Evolutionary conservation across 2,797 vertebrate genomes (phyloP).

Genomic region (Lagocephalus sceleratus): DNA sequence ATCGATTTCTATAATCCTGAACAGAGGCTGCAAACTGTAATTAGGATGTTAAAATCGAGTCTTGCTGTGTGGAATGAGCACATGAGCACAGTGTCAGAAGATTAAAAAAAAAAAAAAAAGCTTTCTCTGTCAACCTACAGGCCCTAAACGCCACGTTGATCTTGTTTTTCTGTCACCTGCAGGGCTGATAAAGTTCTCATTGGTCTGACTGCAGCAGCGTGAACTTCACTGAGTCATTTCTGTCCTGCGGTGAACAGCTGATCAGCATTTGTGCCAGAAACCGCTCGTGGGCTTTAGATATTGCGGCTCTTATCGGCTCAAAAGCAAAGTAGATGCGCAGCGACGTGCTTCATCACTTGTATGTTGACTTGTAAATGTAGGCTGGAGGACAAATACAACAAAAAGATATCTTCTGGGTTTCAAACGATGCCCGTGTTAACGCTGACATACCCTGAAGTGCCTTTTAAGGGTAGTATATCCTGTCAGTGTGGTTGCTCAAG

Average conservation of each 20-base stretch:
- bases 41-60: not conserved
- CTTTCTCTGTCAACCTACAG: not conserved
- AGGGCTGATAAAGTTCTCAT: not conserved
- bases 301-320: not conserved
- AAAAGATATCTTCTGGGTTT: not conserved
- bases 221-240: conserved; percentile 2
- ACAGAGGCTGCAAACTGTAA: not conserved
- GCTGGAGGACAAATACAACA: not conserved
- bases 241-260: not conserved
- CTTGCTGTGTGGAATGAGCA: not conserved
- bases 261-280: not conserved
- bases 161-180: not conserved
- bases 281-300: not conserved
- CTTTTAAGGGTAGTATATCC: conserved; percentile 1
- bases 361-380: not conserved
- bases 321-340: not conserved
- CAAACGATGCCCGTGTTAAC: not conserved
- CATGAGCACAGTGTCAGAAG: too few relatives aligned
- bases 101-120: too few relatives aligned
- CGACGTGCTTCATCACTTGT: not conserved
- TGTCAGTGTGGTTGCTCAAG: not conserved
- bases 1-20: not conserved
- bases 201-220: not conserved
- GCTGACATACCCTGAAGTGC: not conserved
- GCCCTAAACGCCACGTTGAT: not conserved